Evolutionary conservation across 2,888 invertebrate species (phyloP), one percentile per base, ranked within the genome.

Genomic region (Drosophila borealis): DNA sequence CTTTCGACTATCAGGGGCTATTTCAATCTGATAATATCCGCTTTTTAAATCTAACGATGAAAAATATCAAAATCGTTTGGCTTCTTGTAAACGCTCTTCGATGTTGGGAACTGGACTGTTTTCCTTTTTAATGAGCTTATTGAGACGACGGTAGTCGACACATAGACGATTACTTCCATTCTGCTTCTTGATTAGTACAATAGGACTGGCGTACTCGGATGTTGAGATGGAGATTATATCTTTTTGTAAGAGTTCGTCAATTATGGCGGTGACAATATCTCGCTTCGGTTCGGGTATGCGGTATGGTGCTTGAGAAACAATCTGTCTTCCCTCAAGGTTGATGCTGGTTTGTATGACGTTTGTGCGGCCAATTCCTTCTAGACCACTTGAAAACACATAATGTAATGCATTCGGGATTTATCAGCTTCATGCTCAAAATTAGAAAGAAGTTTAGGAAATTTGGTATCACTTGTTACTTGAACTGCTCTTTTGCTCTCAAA

Each of bases 1-100:
- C 29, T 48, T 60, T 11, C 42, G 9, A 41, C 48, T 42, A 11
- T 53, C 37, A 5, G 41, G 29, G 19, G 33, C 34, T 41, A 56
- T 14, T 29, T 50, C 25, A 25, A 25, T 25, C 25, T 25, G 25
- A 25, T 25, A 25, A 25, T 25, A 25, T 25, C 25, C 5, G 1
- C 25, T 25, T 5, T 25, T 25, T 6, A 25, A 25, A 25, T 25
- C 25, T 25, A 25, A 25, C 25, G 25, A 25, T 25, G 25, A 25
- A 4, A 25, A 6, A 25, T 25, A 42, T 29, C 17, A 57, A 29
- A 51, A 57, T 11, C 13, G 21, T 8, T 51, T 59, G 4, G 60
- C 65, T 36, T 60, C 60, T 17, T 60, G 53, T 10, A 59, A n/a
- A 5, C 36, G 41, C 41, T 65, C 36, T 17, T 65, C 53, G 3